Base-by-base conservation (phyloP, 2,113 vertebrate species). In the Malurus cyaneus region DNA sequence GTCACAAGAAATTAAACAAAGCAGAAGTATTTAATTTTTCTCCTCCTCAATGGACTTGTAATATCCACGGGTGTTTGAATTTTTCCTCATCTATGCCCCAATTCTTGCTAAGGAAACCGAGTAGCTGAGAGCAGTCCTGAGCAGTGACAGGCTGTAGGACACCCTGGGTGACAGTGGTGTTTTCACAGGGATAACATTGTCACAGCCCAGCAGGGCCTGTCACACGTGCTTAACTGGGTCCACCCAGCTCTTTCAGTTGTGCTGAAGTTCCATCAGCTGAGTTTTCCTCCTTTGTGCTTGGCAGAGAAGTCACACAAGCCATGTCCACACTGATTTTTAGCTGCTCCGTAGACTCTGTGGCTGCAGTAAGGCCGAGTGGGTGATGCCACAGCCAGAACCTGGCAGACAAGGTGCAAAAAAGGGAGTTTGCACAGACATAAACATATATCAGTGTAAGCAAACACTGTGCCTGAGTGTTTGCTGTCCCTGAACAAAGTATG, bases 1-100 rank as follows among this genome's bases (percentile, higher is more conserved):
- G n/a, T 76, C 89, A 85, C 70, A 82, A 85, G 61, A 67, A 81
- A 84, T 94, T 76, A 95, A 79, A 72, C 39, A 60, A 91, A 81
- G 46, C 5, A 76, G 61, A 82, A 53, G 18, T 23, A n/a, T 89
- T 54, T 62, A 26, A 72, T 34, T 89, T 80, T 91, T 61, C 18
- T 70, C 32, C 80, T 90, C 18, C 34, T 76, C 10, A 2, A n/a
- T 18, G 64, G 29, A 46, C 62, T 44, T 60, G 46, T 32, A 39
- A 87, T 69, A 86, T 16, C 86, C 36, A 93, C 80, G 91, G 61
- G 86, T 97, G 61, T 49, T 18, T 67, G 23, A 67, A 31, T 24
- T 65, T 71, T 83, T 71, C 41, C 28, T 84, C 23, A 10, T 14
- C 12, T 23, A 34, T 31, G 39, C 26, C 56, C 24, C 0, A 1